phyloP scores from a whole-genome alignment of 1,140 invertebrate species.

The Sycophila sp. region DNA sequence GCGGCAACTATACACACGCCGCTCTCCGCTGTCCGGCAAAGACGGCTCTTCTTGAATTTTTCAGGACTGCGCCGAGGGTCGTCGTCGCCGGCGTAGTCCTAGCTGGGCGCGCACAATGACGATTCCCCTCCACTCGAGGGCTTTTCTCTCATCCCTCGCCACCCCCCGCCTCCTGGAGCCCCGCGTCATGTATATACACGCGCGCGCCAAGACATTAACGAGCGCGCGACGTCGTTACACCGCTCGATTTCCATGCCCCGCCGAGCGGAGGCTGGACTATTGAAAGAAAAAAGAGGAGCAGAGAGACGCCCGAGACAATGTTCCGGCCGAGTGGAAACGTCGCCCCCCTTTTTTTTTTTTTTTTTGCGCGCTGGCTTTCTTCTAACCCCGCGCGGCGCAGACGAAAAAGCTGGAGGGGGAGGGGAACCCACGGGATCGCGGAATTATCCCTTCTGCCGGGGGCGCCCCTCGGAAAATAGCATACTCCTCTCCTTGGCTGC shows the following conservation, averaged over 20 bases:
- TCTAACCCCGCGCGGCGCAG: not conserved
- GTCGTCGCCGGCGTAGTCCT: not conserved
- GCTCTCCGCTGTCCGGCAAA: conserved; percentile 42
- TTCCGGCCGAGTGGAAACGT: conserved; percentile 46
- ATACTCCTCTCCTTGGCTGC: conserved; percentile 33
- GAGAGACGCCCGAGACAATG: conserved; percentile 47
- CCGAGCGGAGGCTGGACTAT: conserved; percentile 40
- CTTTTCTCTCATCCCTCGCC: not conserved
- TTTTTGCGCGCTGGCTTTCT: not conserved
- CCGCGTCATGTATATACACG: not conserved
- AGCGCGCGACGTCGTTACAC: too few species aligned
- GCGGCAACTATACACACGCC: too few species aligned
- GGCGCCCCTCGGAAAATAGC: conserved; percentile 35
- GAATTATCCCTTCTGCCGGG: conserved; percentile 44
- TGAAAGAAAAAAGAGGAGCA: conserved; percentile 45
- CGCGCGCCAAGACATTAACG: not conserved
- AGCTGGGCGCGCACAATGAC: not conserved
- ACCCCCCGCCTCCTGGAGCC: not conserved
- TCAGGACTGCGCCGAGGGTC: conserved; percentile 49
- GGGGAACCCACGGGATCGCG: conserved; percentile 37
- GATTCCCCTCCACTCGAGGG: not conserved
- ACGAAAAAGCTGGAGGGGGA: not conserved
- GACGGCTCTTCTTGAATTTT: conserved; percentile 62
- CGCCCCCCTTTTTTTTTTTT: conserved; percentile 22
- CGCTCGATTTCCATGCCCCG: conserved; percentile 13